Evolutionary conservation across 2,113 vertebrate species (phyloP).

Genomic region (Felis catus): F.catus_Fca126_mat1.0 CM031413.1:151578501-151579000

Average conservation of each 20-base stretch:
- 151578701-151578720: not conserved
- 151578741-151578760: not conserved
- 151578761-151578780: constrained; percentile 48
- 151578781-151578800: constrained; percentile 11
- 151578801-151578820: constrained; percentile 56
- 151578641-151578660: not conserved
- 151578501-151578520: not conserved
- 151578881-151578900: constrained; percentile 58
- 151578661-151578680: constrained; percentile 33
- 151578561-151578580: not conserved
- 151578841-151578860: constrained; percentile 70
- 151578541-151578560: not conserved
- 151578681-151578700: constrained; percentile 36
- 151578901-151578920: constrained; percentile 46
- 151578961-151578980: constrained; percentile 56
- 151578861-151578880: constrained; percentile 48
- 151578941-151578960: constrained; percentile 23
- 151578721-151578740: not conserved
- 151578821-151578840: constrained; percentile 65
- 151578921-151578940: constrained; percentile 32
- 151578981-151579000: not conserved
- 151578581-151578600: not conserved
- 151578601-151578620: not conserved
- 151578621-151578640: not conserved
- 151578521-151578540: not conserved